phyloP scores from a whole-genome alignment of 2,888 invertebrate species.

The Plagodis dolabraria region DNA sequence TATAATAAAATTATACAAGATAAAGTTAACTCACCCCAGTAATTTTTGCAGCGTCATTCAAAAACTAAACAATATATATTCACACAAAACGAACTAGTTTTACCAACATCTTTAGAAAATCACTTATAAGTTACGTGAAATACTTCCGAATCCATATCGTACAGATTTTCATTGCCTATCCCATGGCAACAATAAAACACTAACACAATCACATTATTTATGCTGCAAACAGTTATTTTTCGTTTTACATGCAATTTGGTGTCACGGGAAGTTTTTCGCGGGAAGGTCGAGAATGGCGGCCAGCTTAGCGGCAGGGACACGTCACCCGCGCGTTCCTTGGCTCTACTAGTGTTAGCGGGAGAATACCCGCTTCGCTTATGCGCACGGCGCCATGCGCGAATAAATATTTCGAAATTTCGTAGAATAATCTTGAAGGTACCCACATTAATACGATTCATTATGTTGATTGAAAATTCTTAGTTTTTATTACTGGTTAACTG shows the following conservation, averaged over 20 bases:
- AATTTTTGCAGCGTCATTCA: constrained; percentile 14
- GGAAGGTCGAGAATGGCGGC: constrained; percentile 52
- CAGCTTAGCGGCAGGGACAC: constrained; percentile 43
- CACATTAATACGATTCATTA: no score
- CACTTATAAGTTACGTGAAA: not conserved
- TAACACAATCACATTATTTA: constrained; percentile 15
- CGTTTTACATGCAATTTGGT: constrained; percentile 8
- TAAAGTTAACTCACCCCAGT: constrained; percentile 6
- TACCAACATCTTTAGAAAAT: constrained; percentile 11
- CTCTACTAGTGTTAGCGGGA: constrained; percentile 60
- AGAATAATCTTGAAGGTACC: no score
- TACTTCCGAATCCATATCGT: not conserved
- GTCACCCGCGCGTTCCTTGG: constrained; percentile 64
- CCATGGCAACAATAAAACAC: constrained; percentile 12
- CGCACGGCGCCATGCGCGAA: constrained; percentile 73
- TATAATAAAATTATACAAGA: not conserved
- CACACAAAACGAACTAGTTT: constrained; percentile 10
- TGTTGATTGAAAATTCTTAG: no score
- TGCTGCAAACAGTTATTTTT: constrained; percentile 10
- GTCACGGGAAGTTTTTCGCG: constrained; percentile 66
- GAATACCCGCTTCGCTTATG: constrained; percentile 60
- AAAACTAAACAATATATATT: constrained; percentile 8
- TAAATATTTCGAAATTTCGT: not conserved
- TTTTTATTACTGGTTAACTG: no score
- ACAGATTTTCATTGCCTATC: constrained; percentile 2